phyloP scores from a whole-genome alignment of 1,140 invertebrate genomes.

The Calliphora vicina region DNA sequence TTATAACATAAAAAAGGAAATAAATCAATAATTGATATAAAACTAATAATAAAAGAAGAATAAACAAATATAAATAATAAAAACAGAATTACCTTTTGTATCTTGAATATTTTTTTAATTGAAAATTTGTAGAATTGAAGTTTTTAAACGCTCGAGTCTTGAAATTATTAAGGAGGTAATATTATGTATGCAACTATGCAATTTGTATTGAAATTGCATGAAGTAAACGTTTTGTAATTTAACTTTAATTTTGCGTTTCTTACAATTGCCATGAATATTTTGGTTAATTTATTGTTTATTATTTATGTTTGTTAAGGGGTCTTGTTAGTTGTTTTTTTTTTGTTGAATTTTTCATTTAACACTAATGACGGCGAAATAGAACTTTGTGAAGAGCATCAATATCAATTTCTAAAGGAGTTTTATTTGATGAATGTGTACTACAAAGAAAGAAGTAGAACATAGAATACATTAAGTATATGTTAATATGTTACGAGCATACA shows the following conservation, averaged over 20 bases:
- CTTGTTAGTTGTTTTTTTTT: not conserved
- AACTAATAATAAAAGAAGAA: not conserved
- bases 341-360: slow-evolving; percentile 18
- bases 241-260: not conserved
- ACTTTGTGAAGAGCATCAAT: slow-evolving; percentile 46
- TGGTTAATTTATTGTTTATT: not conserved
- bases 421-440: slow-evolving; percentile 33
- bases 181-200: too few relatives aligned
- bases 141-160: not conserved
- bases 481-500: not conserved
- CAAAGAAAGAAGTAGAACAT: slow-evolving; percentile 5
- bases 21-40: not conserved
- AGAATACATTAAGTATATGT: not conserved
- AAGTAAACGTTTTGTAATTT: not conserved
- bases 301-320: not conserved
- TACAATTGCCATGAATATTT: not conserved
- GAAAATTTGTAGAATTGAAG: too few relatives aligned
- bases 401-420: slow-evolving; percentile 44
- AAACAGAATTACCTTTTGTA: not conserved
- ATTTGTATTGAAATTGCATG: too few relatives aligned
- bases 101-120: not conserved
- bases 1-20: not conserved
- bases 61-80: not conserved
- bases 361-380: slow-evolving; percentile 42
- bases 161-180: not conserved